These are phyloP conservation scores for Nineta flava DNA, from an alignment of 2,888 invertebrate genomes.

Conservation along the genomic window DNA sequence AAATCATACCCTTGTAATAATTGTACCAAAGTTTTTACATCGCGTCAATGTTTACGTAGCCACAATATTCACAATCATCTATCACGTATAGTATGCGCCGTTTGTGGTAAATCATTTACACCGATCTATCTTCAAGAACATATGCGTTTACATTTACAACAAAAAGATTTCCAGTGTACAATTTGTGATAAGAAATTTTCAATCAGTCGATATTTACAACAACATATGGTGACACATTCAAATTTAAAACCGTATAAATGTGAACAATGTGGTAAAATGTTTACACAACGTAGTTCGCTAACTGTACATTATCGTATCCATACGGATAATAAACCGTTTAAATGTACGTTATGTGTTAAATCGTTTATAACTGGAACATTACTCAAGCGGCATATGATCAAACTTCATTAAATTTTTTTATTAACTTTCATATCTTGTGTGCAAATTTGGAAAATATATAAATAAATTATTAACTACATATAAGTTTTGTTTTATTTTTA, in stretches of 20 bases:
- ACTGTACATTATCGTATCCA: conserved; percentile 25
- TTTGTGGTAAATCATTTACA: conserved; percentile 3
- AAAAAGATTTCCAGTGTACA: conserved; percentile 16
- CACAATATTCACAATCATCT: background rate
- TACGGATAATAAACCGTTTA: conserved; percentile 24
- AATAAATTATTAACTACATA: too few relatives aligned
- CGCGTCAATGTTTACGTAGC: background rate
- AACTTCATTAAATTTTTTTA: background rate
- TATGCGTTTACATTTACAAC: background rate
- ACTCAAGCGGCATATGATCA: background rate
- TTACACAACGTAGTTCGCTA: conserved; percentile 23
- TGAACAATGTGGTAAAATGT: conserved; percentile 25
- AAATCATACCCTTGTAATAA: background rate
- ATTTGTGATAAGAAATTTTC: conserved; percentile 26
- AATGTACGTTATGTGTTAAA: conserved; percentile 20
- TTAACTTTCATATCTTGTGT: too few relatives aligned
- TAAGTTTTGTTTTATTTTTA: too few relatives aligned
- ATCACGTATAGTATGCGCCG: background rate
- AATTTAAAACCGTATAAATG: conserved; percentile 14
- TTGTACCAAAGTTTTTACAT: background rate
- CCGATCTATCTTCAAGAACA: background rate
- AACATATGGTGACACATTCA: background rate
- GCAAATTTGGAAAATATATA: too few relatives aligned
- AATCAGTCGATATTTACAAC: conserved; percentile 21
- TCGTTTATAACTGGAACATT: background rate